Conservation (phyloP, 2,888 invertebrate genomes). For the Crossocerus cetratus region DNA sequence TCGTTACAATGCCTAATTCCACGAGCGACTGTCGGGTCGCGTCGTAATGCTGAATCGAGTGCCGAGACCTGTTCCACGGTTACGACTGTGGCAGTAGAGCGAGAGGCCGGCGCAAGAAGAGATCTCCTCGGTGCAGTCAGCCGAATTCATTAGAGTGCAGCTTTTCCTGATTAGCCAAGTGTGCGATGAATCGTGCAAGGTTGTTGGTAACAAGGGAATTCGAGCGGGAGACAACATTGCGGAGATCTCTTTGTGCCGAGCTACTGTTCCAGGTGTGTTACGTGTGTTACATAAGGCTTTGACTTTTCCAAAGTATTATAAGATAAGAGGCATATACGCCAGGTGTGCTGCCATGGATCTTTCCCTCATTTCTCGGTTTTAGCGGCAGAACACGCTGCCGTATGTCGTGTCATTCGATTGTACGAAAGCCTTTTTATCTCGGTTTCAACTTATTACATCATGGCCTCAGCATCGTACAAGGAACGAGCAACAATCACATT, state of each 20-base stretch:
- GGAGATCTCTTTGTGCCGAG: constrained; percentile 32
- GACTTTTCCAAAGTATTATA: constrained; percentile 32
- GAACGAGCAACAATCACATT: constrained; percentile 32
- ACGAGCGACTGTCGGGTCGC: neutral
- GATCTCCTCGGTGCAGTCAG: constrained; percentile 18
- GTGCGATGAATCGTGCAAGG: neutral
- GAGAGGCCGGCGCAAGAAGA: constrained; percentile 26
- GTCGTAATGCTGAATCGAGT: neutral
- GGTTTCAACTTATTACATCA: constrained; percentile 33
- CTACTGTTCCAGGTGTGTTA: constrained; percentile 48
- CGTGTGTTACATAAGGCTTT: constrained; percentile 42
- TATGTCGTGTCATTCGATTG: constrained; percentile 25
- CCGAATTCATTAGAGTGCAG: neutral
- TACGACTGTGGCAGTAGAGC: constrained; percentile 46
- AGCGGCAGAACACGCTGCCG: constrained; percentile 49
- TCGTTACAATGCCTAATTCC: constrained; percentile 56
- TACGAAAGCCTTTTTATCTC: too few relatives aligned
- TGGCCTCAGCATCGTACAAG: constrained; percentile 32
- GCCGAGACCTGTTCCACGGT: neutral
- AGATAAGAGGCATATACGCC: constrained; percentile 52
- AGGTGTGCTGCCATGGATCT: constrained; percentile 70
- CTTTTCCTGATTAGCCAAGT: neutral
- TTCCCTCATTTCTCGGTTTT: constrained; percentile 58
- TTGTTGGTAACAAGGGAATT: neutral
- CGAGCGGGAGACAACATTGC: neutral